Evolutionary conservation across 2,888 invertebrate species (phyloP).

Genomic region (Drymonia ruficornis): DNA sequence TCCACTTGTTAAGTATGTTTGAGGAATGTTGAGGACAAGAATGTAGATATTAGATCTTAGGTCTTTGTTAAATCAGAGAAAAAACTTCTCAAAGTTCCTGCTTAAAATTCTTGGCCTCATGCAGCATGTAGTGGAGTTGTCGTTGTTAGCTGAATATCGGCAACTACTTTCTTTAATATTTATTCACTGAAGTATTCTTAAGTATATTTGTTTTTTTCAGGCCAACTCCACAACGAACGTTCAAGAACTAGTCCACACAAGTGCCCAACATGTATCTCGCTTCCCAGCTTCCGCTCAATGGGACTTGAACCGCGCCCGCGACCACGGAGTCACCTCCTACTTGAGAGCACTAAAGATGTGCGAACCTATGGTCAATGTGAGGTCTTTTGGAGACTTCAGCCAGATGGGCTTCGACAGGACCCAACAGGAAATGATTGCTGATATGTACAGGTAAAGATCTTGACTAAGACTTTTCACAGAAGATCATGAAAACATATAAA

Average conservation of each 20-base stretch:
- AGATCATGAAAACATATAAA: no score
- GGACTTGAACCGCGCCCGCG: constrained; percentile 86
- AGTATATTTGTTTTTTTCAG: constrained; percentile 53
- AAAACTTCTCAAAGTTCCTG: no score
- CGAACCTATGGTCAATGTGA: constrained; percentile 77
- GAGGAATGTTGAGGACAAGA: no score
- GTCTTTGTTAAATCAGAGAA: no score
- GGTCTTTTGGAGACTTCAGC: constrained; percentile 85
- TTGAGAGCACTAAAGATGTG: constrained; percentile 88
- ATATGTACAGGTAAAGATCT: constrained; percentile 86
- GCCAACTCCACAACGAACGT: constrained; percentile 85
- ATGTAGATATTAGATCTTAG: no score
- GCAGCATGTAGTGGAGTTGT: no score
- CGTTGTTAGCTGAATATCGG: no score
- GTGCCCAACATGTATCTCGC: constrained; percentile 86
- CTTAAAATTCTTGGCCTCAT: no score
- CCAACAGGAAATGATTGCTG: constrained; percentile 86
- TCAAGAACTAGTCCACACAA: constrained; percentile 86
- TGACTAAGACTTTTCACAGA: no score
- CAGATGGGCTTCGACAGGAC: constrained; percentile 83
- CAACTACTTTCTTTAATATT: no score
- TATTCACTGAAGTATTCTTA: no score
- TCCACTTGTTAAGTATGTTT: no score
- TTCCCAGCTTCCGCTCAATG: constrained; percentile 79
- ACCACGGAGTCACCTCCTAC: constrained; percentile 93